Evolutionary conservation across 2,797 vertebrate genomes (phyloP).

Genomic region (Tinamus major): DNA sequence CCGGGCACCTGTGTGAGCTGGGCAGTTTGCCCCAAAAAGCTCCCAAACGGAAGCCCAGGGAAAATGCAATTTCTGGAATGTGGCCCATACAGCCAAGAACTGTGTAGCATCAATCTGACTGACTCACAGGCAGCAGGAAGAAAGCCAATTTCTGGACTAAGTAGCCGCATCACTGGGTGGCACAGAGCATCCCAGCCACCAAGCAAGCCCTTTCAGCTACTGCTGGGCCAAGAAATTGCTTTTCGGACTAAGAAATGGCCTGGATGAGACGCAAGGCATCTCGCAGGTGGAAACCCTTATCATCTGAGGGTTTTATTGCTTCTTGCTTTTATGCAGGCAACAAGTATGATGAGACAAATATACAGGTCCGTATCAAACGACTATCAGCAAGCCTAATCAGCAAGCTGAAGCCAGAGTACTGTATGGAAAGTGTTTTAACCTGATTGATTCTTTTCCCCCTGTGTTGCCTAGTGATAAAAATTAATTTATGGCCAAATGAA

Average conservation of each 20-base stretch:
- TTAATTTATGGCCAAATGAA: background rate
- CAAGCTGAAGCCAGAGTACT: background rate
- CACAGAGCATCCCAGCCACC: background rate
- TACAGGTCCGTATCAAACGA: background rate
- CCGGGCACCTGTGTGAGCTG: background rate
- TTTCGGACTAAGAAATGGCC: background rate
- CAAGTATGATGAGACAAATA: background rate
- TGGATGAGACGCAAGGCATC: background rate
- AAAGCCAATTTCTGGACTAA: background rate
- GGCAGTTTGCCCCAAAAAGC: rapidly evolving
- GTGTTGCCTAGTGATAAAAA: background rate
- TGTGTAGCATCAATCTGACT: background rate
- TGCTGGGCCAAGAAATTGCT: background rate
- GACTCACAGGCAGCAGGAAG: background rate
- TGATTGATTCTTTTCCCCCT: background rate
- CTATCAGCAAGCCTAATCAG: background rate
- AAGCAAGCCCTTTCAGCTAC: background rate
- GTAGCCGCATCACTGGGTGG: background rate
- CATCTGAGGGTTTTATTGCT: background rate
- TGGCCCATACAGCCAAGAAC: background rate
- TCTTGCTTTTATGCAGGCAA: background rate
- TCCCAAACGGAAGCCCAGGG: background rate
- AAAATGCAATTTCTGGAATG: background rate
- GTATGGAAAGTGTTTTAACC: background rate
- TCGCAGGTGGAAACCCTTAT: background rate